These are phyloP conservation scores for Ranitomeya imitator DNA, from an alignment of 2,113 vertebrate species.

Conservation along the genomic window DNA sequence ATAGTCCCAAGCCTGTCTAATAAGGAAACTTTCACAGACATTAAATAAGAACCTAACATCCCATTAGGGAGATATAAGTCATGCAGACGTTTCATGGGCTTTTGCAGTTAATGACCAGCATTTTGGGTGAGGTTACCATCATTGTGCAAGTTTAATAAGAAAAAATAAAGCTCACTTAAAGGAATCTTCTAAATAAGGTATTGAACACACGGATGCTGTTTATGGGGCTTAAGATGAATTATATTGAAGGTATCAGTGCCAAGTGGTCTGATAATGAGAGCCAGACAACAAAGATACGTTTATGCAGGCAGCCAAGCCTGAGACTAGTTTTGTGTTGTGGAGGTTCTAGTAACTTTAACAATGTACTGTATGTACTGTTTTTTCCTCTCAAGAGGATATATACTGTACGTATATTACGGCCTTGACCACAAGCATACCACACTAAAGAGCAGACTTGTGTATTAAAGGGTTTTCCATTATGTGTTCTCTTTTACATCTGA, in stretches of 20 bases:
- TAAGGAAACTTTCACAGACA: slow-evolving; percentile 59
- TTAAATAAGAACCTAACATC: slow-evolving; percentile 53
- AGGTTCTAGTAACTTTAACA: slow-evolving; percentile 33
- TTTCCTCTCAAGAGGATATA: background rate
- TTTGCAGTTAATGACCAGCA: slow-evolving; percentile 55
- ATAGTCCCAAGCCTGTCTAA: slow-evolving; percentile 56
- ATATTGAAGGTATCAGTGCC: slow-evolving; percentile 56
- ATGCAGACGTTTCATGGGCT: slow-evolving; percentile 54
- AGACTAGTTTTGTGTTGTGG: slow-evolving; percentile 20
- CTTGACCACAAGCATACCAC: background rate
- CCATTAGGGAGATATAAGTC: slow-evolving; percentile 59
- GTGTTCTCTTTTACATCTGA: background rate
- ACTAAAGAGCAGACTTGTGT: background rate
- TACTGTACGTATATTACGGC: background rate
- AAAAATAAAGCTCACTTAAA: slow-evolving; percentile 57
- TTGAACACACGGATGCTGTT: slow-evolving; percentile 59
- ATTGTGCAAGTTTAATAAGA: slow-evolving; percentile 59
- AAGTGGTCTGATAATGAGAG: slow-evolving; percentile 59
- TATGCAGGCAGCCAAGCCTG: slow-evolving; percentile 50
- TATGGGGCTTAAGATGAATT: slow-evolving; percentile 59
- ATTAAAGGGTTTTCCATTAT: background rate
- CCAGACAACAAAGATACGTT: slow-evolving; percentile 59
- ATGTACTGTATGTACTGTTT: slow-evolving; percentile 7
- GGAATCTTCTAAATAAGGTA: slow-evolving; percentile 58
- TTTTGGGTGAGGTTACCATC: slow-evolving; percentile 53